A percentile compares a stretch with the other conserved stretches of the same genome.
Evolutionary conservation across 1,140 invertebrate species (phyloP).

Genomic region (Leptinotarsa lineolata): DNA sequence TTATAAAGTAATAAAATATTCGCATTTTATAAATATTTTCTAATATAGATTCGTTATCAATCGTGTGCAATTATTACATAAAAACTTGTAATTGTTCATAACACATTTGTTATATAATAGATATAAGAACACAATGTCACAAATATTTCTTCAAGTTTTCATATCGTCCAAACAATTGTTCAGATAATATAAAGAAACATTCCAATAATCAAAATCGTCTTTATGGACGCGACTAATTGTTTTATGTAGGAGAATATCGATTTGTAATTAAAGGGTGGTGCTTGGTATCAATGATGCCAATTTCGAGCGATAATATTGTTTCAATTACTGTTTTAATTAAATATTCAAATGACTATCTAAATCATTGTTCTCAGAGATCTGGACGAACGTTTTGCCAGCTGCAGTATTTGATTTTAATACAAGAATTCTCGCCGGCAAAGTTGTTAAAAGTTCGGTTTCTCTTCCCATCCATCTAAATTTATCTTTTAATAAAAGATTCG

Average conservation of each 20-base stretch:
- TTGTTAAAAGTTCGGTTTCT: slow-evolving; percentile 2
- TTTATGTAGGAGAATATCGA: not conserved
- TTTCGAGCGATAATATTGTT: not conserved
- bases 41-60: no score
- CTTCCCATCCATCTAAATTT: slow-evolving; percentile 1
- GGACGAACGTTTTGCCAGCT: not conserved
- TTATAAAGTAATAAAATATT: no score
- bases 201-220: no score
- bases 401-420: slow-evolving; percentile 3
- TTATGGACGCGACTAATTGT: not conserved
- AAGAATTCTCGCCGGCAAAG: not conserved
- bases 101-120: no score
- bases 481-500: slow-evolving; percentile 1
- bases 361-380: not conserved
- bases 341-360: not conserved
- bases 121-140: no score
- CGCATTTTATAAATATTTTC: no score
- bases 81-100: no score
- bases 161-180: no score
- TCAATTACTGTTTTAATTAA: slow-evolving; percentile 7
- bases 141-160: no score
- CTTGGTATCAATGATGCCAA: not conserved
- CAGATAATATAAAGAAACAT: no score
- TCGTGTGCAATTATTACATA: no score
- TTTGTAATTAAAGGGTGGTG: not conserved